Evolutionary conservation across 1,140 invertebrate species (phyloP), one percentile per base, ranked within the genome.

Genomic region (Drosophila saltans): DNA sequence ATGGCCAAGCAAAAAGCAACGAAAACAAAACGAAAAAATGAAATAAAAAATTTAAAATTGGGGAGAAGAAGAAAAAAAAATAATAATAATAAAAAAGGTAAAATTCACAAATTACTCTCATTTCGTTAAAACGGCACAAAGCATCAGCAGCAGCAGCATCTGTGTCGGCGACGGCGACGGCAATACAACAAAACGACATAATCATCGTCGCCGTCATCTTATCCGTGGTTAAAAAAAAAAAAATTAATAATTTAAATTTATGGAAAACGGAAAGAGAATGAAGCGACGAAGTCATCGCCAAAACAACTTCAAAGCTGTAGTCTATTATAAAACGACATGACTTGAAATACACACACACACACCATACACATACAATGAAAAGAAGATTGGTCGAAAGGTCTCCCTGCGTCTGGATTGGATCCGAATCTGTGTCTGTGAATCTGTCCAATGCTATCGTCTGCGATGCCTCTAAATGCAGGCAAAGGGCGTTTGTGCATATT

Each of bases 231-330:
- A 52, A 57, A 66, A 30, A 30, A 30, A 30, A 79, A 81, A 85
- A 89, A 89, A 89, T 88, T 86, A 86, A 86, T 86, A 88, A 86
- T 86, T 88, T 80, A 88, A 86, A 86, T 88, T 86, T 88, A 88
- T 86, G 83, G 76, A 86, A 86, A 86, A 86, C 76, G 72, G 82
- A 86, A 83, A 86, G 80, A 86, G 83, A 82, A 88, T 88, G 76
- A 88, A 86, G 83, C 80, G 76, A 88, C 83, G 76, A 80, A 86
- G 83, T 86, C 83, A 86, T 86, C 79, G 83, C 83, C 83, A 88
- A 82, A 86, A 82, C 78, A 80, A 82, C 69, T 74, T 71, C 76
- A 82, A 86, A 88, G 80, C 83, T 71, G 70, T 86, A 80, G 83
- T 86, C 79, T 86, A 86, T 86, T 88, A 88, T 82, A 79, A 86